These are phyloP conservation scores for Nibea coibor DNA, from an alignment of 2,113 vertebrate genomes.

Conservation along the genomic window DNA sequence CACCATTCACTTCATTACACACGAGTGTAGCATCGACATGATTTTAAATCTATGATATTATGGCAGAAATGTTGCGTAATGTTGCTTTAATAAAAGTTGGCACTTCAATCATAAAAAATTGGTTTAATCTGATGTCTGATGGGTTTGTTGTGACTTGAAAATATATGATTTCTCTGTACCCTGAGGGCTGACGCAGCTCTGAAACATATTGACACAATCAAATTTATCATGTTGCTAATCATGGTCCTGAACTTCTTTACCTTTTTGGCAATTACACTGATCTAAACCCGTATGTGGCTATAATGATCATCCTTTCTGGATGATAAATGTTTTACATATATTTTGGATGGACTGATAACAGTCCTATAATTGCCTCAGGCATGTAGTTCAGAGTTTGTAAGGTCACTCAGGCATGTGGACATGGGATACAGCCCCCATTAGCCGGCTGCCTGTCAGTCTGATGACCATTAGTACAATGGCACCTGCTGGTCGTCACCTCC, in stretches of 20 bases:
- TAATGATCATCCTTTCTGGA: not conserved
- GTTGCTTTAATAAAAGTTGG: not conserved
- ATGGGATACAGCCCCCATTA: conserved; percentile 46
- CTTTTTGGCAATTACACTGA: not conserved
- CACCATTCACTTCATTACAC: too few relatives aligned
- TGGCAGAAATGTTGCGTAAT: too few relatives aligned
- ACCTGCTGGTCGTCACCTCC: conserved; percentile 39
- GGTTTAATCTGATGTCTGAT: not conserved
- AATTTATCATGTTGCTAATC: not conserved
- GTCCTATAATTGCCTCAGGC: conserved; percentile 49
- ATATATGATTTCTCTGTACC: not conserved
- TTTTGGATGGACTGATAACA: conserved; percentile 9
- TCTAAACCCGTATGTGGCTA: not conserved
- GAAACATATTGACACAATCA: not conserved
- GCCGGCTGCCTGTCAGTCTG: conserved; percentile 45
- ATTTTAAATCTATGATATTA: too few relatives aligned
- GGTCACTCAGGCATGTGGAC: conserved; percentile 35
- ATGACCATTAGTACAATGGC: conserved; percentile 51
- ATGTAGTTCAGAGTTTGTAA: conserved; percentile 27
- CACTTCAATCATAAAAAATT: not conserved
- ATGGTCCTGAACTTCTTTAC: not conserved
- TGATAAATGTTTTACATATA: conserved; percentile 26
- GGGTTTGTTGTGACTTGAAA: not conserved
- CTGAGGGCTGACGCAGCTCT: not conserved
- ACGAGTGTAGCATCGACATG: too few relatives aligned